Percentiles rank a stretch among this genome's conserved stretches.
Evolutionary conservation across 1,140 invertebrate species (phyloP).

Genomic region (Octopus bimaculoides): DNA sequence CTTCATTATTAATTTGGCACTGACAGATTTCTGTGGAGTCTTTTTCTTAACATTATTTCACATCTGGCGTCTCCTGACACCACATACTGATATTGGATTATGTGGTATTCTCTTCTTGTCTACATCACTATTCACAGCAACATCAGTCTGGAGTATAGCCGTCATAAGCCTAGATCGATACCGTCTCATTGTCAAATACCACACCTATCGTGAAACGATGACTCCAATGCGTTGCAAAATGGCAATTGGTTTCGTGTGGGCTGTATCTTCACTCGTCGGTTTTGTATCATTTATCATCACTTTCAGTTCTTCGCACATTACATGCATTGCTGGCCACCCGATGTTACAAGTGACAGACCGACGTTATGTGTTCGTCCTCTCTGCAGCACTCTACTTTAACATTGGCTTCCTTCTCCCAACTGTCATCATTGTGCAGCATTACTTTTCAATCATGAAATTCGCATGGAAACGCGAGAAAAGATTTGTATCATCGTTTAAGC

Average conservation of each 20-base stretch:
- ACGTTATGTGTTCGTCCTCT: neutral
- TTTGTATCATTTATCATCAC: neutral
- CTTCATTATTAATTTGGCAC: slow-evolving; percentile 10
- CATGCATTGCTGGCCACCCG: neutral
- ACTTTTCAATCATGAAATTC: neutral
- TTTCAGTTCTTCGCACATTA: neutral
- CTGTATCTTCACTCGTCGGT: neutral
- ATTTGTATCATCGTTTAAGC: neutral
- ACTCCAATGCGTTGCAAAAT: slow-evolving; percentile 2
- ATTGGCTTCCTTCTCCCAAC: slow-evolving; percentile 3
- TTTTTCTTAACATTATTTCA: neutral
- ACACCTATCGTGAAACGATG: neutral
- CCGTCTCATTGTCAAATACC: neutral
- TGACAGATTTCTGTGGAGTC: neutral
- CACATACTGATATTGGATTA: neutral
- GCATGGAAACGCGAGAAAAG: slow-evolving; percentile 4
- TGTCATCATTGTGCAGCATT: slow-evolving; percentile 2
- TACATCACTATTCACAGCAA: neutral
- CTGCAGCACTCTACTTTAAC: neutral
- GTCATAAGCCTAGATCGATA: slow-evolving; percentile 4
- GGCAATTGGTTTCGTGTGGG: slow-evolving; percentile 9
- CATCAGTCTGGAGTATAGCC: neutral
- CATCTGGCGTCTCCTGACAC: neutral
- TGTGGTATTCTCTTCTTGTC: neutral
- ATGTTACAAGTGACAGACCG: neutral